Base-by-base conservation (phyloP, 2,888 invertebrate species). In the Hesperia comma region DNA sequence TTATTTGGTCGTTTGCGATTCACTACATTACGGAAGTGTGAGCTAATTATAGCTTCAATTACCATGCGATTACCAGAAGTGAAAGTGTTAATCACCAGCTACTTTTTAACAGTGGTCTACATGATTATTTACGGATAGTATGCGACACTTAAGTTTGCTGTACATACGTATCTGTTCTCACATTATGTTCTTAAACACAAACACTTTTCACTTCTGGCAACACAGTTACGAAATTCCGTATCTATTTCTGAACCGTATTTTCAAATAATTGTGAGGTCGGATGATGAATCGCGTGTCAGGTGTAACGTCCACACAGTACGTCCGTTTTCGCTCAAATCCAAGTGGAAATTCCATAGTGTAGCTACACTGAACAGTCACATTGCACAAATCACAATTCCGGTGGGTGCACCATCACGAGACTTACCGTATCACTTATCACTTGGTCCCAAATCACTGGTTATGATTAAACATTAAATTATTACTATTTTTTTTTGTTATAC, bases 351-450 rank as follows among this genome's bases (percentile, higher is more conserved):
- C 67, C 73, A 55, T 32, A 72, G 74, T 77, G 72, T 76, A 82
- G 82, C 79, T 86, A 84, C 92, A 91, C 92, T 90, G 83, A 84
- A 84, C 66, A 66, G 79, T 85, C 88, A 88, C 90, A 79, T 76
- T 67, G 82, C 90, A 90, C 90, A 86, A 37, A 75, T 84, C 90
- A 91, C 90, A 88, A 82, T 88, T 85, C 87, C 77, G 75, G 77
- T 76, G 83, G 79, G 78, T 80, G 77, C 89, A 88, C 89, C 78
- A 75, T 78, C 85, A 84, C 86, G 72, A 70, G 83, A 89, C 92
- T 92, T 92, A 92, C 92, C 92, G 91, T 91, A 83, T 89, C 92
- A 92, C 92, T 91, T 83, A 85, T 87, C 89, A 92, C 92, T 92
- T 91, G 90, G 90, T 92, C 90, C 91, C 90, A 81, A 60, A 81